phyloP scores from a whole-genome alignment of 2,113 vertebrate species.

The Collichthys lucidus region DNA sequence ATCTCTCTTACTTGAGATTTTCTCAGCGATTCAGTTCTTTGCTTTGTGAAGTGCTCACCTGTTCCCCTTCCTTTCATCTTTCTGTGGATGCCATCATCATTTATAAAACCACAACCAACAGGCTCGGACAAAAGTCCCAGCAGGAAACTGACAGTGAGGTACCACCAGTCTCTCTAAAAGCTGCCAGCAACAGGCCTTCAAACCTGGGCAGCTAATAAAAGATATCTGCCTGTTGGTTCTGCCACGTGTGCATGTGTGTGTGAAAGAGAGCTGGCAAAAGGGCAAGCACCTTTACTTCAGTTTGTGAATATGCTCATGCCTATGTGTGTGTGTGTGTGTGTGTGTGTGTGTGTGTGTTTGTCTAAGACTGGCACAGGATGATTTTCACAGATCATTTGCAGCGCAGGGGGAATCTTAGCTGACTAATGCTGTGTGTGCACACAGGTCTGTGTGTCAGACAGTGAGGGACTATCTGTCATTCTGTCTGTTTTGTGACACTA shows the following conservation, averaged over 20 bases:
- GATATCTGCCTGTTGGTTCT: conserved; percentile 26
- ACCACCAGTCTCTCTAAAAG: conserved; percentile 30
- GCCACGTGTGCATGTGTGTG: conserved; percentile 39
- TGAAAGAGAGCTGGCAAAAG: conserved; percentile 55
- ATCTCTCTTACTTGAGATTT: conserved; percentile 14
- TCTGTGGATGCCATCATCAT: conserved; percentile 27
- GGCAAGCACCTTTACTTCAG: conserved; percentile 29
- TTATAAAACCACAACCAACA: conserved; percentile 44
- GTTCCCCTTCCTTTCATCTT: conserved; percentile 46
- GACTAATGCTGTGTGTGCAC: conserved; percentile 31
- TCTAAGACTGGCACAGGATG: conserved; percentile 30
- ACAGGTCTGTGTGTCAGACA: conserved; percentile 12
- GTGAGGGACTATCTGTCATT: conserved; percentile 48
- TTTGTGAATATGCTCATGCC: conserved; percentile 28
- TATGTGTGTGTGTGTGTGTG: not conserved
- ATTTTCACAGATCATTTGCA: conserved; percentile 60
- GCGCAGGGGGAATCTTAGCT: conserved; percentile 25
- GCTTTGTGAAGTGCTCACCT: conserved; percentile 44
- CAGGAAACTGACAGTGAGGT: conserved; percentile 31
- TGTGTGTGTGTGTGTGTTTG: conserved; percentile 4
- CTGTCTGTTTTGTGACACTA: conserved; percentile 41
- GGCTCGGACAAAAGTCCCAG: conserved; percentile 54
- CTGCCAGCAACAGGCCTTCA: conserved; percentile 41
- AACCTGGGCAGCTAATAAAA: conserved; percentile 55
- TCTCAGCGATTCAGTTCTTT: conserved; percentile 10